These are phyloP conservation scores for Camelus bactrianus DNA, from an alignment of 2,113 vertebrate genomes.

Conservation along the genomic window DNA sequence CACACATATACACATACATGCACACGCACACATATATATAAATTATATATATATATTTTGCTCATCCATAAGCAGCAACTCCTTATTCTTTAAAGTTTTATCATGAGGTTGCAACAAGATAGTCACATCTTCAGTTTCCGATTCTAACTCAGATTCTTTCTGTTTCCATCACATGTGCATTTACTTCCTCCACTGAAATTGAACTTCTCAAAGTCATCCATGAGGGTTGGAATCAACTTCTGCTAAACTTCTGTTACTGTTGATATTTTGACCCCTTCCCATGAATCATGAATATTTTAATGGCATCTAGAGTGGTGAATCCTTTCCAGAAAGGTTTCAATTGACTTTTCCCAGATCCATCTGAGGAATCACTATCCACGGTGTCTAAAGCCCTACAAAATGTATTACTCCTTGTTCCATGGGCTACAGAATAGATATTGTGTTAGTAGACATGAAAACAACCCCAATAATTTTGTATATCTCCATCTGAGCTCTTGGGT, in stretches of 20 bases:
- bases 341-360: neutral
- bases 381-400: neutral
- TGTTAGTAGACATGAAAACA: neutral
- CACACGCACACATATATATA: too few species aligned
- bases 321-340: neutral
- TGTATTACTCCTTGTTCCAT: neutral
- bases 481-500: neutral
- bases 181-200: neutral
- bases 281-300: neutral
- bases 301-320: neutral
- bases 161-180: neutral
- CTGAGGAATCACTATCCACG: neutral
- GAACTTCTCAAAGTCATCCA: neutral
- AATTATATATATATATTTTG: neutral
- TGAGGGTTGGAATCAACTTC: neutral
- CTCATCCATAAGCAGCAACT: neutral
- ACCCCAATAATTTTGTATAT: neutral
- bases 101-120: neutral
- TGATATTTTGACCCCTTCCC: neutral
- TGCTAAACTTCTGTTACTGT: neutral
- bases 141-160: neutral
- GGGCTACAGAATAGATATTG: neutral
- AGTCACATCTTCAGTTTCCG: neutral
- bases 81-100: neutral
- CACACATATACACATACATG: too few species aligned